phyloP scores from a whole-genome alignment of 2,888 invertebrate species.

The Agapostemon virescens region DNA sequence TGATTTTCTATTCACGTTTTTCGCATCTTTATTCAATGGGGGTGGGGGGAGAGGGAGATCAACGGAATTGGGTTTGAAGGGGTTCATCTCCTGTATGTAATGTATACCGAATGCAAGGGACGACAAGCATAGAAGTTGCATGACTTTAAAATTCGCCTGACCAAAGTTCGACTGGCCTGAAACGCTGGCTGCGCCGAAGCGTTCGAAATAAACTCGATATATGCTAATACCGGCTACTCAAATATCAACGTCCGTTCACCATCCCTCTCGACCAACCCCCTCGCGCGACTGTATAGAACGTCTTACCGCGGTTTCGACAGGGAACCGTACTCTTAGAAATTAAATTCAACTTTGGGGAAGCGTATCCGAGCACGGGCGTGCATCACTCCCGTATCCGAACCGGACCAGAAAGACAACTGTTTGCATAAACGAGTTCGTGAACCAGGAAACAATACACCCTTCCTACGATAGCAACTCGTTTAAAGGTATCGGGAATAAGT shows the following conservation, averaged over 20 bases:
- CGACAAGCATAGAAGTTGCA: conserved; percentile 13
- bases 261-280: neutral
- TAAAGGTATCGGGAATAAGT: neutral
- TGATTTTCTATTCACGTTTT: conserved; percentile 9
- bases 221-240: conserved; percentile 16
- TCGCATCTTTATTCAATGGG: conserved; percentile 11
- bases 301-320: neutral
- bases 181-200: neutral
- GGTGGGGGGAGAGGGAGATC: neutral
- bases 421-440: neutral
- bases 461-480: neutral
- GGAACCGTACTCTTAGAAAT: neutral
- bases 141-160: conserved; percentile 16
- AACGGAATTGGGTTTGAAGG: neutral
- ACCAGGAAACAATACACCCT: neutral
- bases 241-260: neutral
- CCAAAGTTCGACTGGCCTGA: conserved; percentile 3
- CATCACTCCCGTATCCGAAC: neutral
- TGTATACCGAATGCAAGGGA: neutral
- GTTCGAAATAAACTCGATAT: conserved; percentile 2
- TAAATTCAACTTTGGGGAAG: conserved; percentile 1
- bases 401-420: neutral
- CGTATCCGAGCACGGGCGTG: neutral
- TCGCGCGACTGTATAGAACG: neutral
- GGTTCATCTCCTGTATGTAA: conserved; percentile 2